These are phyloP conservation scores for Sanderia malayensis DNA, from an alignment of 30 jellyfish, hydroid and myxozoan species.

Conservation along the genomic window DNA sequence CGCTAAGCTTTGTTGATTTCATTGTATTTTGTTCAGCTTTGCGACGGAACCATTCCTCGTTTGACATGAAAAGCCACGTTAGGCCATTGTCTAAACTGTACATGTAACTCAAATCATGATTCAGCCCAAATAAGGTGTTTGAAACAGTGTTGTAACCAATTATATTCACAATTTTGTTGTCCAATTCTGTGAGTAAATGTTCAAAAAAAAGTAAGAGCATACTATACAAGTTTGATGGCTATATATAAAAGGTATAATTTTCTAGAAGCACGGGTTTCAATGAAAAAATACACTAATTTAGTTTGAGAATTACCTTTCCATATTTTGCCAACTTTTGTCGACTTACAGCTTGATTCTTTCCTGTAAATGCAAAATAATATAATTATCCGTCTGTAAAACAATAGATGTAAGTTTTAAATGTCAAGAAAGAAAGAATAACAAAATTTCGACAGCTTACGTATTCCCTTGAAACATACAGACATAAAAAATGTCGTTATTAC, in stretches of 20 bases:
- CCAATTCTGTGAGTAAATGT: conserved; percentile 22
- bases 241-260: no score
- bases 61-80: conserved; percentile 59
- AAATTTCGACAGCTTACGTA: not conserved
- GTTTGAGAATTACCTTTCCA: conserved; percentile 88
- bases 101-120: conserved; percentile 53
- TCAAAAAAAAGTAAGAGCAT: no score
- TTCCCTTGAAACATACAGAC: conserved; percentile 41
- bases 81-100: conserved; percentile 46
- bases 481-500: conserved; percentile 16
- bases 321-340: conserved; percentile 56
- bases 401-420: not conserved
- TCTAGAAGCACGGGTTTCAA: no score
- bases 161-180: conserved; percentile 43
- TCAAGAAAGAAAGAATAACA: not conserved
- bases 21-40: not conserved
- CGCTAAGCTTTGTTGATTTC: conserved; percentile 43
- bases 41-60: conserved; percentile 62
- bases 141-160: conserved; percentile 47
- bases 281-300: no score
- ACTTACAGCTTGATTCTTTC: conserved; percentile 56
- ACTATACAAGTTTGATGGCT: no score
- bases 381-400: not conserved
- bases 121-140: conserved; percentile 54
- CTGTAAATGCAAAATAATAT: conserved; percentile 19